Percentiles rank a stretch among this genome's conserved stretches.
phyloP scores from a whole-genome alignment of 2,113 vertebrate species.

The Siniperca knerii region DNA sequence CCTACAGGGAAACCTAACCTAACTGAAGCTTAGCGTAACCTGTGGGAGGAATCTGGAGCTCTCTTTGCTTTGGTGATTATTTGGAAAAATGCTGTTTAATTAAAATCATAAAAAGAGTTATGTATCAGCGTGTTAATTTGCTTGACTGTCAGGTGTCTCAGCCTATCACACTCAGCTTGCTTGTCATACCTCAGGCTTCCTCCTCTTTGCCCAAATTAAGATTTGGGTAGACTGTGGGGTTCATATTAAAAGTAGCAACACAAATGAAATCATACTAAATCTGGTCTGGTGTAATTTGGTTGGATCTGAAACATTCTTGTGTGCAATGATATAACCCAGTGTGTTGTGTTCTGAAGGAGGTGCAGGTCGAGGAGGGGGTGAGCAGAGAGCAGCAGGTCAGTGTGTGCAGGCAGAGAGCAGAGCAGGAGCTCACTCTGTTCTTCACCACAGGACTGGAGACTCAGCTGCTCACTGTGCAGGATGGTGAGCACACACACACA shows the following conservation, averaged over 20 bases:
- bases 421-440: constrained; percentile 62
- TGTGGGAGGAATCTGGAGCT: too few species aligned
- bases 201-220: background rate
- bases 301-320: background rate
- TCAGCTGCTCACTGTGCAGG: constrained; percentile 59
- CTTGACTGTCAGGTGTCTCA: background rate
- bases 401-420: constrained; percentile 35
- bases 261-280: background rate
- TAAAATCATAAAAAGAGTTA: too few species aligned
- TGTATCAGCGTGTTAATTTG: background rate
- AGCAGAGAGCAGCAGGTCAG: constrained; percentile 8
- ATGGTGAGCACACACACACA: constrained; percentile 53
- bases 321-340: background rate
- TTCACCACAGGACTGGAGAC: constrained; percentile 41
- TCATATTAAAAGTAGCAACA: background rate
- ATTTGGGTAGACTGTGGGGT: background rate
- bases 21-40: too few species aligned
- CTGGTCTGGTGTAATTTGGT: background rate
- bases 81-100: too few species aligned
- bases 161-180: background rate
- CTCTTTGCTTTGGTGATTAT: too few species aligned
- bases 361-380: constrained; percentile 3
- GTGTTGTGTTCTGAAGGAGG: constrained; percentile 27
- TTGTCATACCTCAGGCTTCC: background rate
- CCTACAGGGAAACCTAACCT: too few species aligned